Evolutionary conservation across 2,888 invertebrate genomes (phyloP), one percentile per base, ranked within the genome.

Genomic region (Panopea generosa): DNA sequence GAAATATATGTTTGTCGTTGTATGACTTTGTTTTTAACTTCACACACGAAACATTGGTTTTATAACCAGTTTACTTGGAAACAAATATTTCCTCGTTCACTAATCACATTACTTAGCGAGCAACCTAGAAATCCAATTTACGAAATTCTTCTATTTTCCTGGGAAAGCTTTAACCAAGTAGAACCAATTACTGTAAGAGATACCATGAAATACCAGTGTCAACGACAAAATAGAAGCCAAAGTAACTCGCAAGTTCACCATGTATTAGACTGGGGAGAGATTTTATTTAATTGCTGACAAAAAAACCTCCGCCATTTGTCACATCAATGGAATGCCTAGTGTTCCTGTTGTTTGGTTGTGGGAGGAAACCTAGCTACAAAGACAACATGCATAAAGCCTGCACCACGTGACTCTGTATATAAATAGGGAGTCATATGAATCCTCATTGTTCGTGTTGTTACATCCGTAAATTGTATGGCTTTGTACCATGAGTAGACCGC

Each of bases 371-470:
- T 29, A 53, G n/a, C 16, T 26, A 26, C n/a, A 29, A 68, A 59
- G 68, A 60, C 59, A 60, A 52, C 22, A 20, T 20, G 24, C 33
- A 53, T 40, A 59, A 68, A 60, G 45, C 14, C 43, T 29, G 40
- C 53, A 18, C 59, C 59, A 60, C 60, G 50, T 20, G 60, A 45
- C 53, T 47, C 55, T 69, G 61, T 69, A 69, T 61, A 56, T 62
- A 69, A 55, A 63, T 22, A 57, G 33, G 18, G 24, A 52, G 45
- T 57, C 63, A 63, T 71, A 63, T 63, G 70, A 63, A 29, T 40
- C 53, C 7, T 43, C 18, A 50, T 71, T 63, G 70, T 63, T 57
- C 63, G 22, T 26, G n/a, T 7, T 18, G 49, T 43, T 40, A 43
- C 70, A 29, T 59, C 45, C 43, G 22, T 53, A 43, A 26, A 27